Evolutionary conservation across 2,888 invertebrate species (phyloP), one percentile per base, ranked within the genome.

Genomic region (Hemicrepidius hirtus): DNA sequence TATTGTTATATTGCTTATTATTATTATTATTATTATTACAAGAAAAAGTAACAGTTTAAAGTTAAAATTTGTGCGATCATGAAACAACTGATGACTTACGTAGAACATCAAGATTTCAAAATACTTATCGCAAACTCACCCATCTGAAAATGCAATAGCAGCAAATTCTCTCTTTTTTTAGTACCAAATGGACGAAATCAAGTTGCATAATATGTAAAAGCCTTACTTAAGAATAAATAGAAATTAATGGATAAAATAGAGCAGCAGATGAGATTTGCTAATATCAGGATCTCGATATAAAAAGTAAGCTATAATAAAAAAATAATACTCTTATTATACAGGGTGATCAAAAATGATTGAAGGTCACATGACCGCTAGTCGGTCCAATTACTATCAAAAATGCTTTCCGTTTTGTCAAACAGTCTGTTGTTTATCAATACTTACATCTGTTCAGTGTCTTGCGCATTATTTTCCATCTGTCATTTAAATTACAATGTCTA

Each of bases 21-120:
- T 60, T 60, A 60, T 60, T 60, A 55, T 24, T 24, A 5, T 24
- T 24, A 24, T 24, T 24, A 24, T 24, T 24, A 24, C 24, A 1
- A 9, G 32, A 32, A 18, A 55, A 55, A 55, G 35, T 35, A 55
- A 55, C 37, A 37, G 13, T 55, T 55, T 37, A 55, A 24, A 24
- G 50, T 50, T 50, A 50, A 55, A 5, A 32, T 55, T 55, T 60
- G 60, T 60, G 60, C 60, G 60, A 40, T 60, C 60, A 13, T 60
- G 32, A 55, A 55, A 55, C 60, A 55, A 55, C 13, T 24, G 32
- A 35, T 55, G 16, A 20, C 24, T 6, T 28, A 6, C n/a, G 13
- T 32, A 55, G 13, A 35, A 24, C 24, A 24, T 24, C 24, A 24
- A 24, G 24, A 24, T 24, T 24, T 24, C 24, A 24, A 24, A 24